Base-by-base conservation (phyloP, 2,797 vertebrate species). In the Pterois miles region DNA sequence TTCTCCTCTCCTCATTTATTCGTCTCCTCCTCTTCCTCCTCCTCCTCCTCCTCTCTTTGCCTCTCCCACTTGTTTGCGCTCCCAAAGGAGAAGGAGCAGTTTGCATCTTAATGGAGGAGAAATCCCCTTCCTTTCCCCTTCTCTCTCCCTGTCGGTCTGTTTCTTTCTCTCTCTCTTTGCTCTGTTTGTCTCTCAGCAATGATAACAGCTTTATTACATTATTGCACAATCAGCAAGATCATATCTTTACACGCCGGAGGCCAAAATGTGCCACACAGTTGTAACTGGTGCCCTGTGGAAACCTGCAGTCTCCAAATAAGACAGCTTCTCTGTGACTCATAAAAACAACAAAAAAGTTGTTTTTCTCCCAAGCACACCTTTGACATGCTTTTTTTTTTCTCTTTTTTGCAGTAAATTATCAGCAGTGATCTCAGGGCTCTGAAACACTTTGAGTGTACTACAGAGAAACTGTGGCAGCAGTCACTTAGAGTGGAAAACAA, bases 1-100 rank as follows among this genome's bases (percentile, higher is more conserved):
- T 78, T 78, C 65, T 67, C 71, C 80, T 81, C 70, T 76, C 54
- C 56, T 74, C 88, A 82, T 85, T 91, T 88, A 87, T 88, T 58
- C 27, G 23, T 82, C 86, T 84, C 74, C 85, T 84, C 81, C 86
- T 82, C 40, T 48, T 72, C 62, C 64, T 54, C 62, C 63, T 56
- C 53, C 53, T 20, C 18, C 29, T 33, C 31, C 13, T 60, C 58
- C 58, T 23, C 25, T 54, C 76, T 48, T 53, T n/a, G 13, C 71
- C 53, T 83, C 66, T 75, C 70, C 77, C 73, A 73, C 84, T 80
- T 89, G 31, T 89, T 78, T 82, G 56, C 50, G 1, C 65, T 87
- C 81, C 80, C 85, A 60, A 56, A 74, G 80, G 86, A 90, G 57
- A 48, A 25, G 34, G 70, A 85, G 59, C 84, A 34, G 67, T 89